Evolutionary conservation across 2,888 invertebrate species (phyloP), one percentile per base, ranked within the genome.

Genomic region (Drosophila lacicola): DNA sequence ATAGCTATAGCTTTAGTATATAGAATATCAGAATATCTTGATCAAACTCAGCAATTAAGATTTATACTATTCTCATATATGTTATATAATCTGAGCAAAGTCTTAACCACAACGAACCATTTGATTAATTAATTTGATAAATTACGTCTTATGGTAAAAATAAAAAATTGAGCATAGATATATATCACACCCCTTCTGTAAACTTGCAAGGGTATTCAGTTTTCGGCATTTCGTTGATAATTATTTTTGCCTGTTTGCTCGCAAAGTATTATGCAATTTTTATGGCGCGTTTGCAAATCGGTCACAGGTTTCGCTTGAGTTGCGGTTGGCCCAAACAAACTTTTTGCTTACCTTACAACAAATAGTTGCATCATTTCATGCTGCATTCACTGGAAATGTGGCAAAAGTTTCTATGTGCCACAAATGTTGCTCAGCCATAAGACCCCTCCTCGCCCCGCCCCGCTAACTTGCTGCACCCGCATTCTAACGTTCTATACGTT

Each of bases 291-390:
- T 66, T 56, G 49, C 53, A 78, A 86, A 86, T 85, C 78, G 87
- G 87, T 83, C 86, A 78, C 78, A 78, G 84, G 84, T 70, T 77
- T 77, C 73, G 84, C 87, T 73, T 83, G 83, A 86, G 74, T 68
- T 88, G 83, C 72, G 78, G 74, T 70, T 72, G 66, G 54, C 51
- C 61, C 33, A 63, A 70, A 68, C 54, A 66, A 85, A 84, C 83
- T 77, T 85, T 82, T 77, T 85, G 86, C 86, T 82, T 85, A 88
- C 86, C 80, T 82, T 77, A 66, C 68, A 70, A 70, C 72, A 72
- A 84, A 81, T 64, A 58, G 60, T 54, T 66, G 56, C 64, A 70
- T 61, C 56, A 65, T 75, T 53, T 63, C 47, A 47, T 55, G 60
- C 60, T 74, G 73, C 71, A 78, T 84, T 87, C 85, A 74, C 66